Percentiles rank a stretch among this genome's conserved stretches.
phyloP scores from a whole-genome alignment of 2,113 vertebrate species.

The Phaetusa simplex region DNA sequence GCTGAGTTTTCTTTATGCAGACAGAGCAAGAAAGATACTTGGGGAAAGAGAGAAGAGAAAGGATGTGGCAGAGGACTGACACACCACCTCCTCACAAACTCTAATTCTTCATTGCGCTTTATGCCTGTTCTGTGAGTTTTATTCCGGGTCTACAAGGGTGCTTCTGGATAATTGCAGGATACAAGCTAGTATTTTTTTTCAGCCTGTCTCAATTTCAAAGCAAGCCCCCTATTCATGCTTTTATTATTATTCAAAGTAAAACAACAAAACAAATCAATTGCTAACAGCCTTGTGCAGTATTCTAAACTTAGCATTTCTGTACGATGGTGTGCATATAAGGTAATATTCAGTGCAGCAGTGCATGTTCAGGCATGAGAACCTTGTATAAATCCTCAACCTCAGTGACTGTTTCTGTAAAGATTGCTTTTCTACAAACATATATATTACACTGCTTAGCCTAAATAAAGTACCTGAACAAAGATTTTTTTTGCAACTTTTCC shows the following conservation, averaged over 20 bases:
- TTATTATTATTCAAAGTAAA: conserved; percentile 19
- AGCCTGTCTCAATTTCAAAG: conserved; percentile 33
- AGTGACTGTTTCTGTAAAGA: not conserved
- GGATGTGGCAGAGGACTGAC: not conserved
- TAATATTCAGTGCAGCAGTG: not conserved
- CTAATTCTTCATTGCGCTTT: not conserved
- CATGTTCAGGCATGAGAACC: not conserved
- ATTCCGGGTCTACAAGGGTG: not conserved
- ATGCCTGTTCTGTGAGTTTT: not conserved
- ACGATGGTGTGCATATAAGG: not conserved
- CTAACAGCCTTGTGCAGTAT: conserved; percentile 3
- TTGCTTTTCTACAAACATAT: not conserved
- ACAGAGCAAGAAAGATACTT: not conserved
- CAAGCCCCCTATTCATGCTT: not conserved
- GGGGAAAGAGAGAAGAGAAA: not conserved
- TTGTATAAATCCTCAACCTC: not conserved
- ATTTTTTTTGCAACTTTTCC: not conserved
- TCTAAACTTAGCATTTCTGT: conserved; percentile 20
- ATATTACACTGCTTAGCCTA: not conserved
- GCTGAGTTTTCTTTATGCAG: not conserved
- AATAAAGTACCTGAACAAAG: not conserved
- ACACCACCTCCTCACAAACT: not conserved
- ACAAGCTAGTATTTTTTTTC: not conserved
- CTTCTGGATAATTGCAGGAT: conserved; percentile 12
- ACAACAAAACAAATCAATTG: conserved; percentile 38